A percentile compares a stretch with the other conserved stretches of the same genome.
These are phyloP conservation scores for Rhagoletis pomonella DNA, from an alignment of 1,140 invertebrate species.

Conservation along the genomic window DNA sequence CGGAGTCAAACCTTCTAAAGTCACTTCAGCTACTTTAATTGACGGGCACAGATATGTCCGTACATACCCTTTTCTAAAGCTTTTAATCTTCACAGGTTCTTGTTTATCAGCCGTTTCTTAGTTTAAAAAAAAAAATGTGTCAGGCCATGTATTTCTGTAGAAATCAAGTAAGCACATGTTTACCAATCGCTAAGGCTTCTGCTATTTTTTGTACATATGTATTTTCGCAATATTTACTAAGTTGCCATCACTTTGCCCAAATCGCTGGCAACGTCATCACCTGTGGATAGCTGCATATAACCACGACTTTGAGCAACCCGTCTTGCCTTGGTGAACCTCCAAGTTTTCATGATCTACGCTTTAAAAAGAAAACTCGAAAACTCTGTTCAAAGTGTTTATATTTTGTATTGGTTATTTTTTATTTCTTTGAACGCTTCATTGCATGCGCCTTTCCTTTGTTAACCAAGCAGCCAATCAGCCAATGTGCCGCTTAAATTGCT, in stretches of 20 bases:
- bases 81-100: no score
- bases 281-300: background rate
- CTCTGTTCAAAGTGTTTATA: background rate
- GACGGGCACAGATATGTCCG: background rate
- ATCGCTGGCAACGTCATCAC: constrained; percentile 19
- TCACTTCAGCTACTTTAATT: no score
- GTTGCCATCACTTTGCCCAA: background rate
- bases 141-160: no score
- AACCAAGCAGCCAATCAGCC: background rate
- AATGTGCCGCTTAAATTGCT: background rate
- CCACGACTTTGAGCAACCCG: background rate
- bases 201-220: background rate
- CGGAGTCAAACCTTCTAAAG: no score
- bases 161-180: background rate
- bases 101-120: no score
- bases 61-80: background rate
- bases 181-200: background rate
- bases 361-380: background rate
- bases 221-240: background rate
- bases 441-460: constrained; percentile 16
- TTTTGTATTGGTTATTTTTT: background rate
- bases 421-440: constrained; percentile 40
- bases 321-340: background rate
- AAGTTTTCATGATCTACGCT: constrained; percentile 9
- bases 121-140: no score